Conservation (phyloP, 2,113 vertebrate species). For the Myxocyprinus asiaticus region DNA sequence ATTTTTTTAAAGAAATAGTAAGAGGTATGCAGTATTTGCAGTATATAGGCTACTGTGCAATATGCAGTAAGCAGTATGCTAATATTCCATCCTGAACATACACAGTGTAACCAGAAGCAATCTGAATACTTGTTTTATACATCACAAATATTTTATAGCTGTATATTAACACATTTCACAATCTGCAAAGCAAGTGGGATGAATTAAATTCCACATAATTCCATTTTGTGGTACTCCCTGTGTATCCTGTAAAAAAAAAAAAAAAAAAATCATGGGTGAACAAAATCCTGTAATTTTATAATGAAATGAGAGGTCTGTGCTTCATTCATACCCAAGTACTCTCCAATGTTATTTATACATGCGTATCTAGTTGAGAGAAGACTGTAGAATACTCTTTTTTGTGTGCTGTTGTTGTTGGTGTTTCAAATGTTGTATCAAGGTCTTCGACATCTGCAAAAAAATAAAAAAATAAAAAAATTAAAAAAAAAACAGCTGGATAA, state of each 20-base stretch:
- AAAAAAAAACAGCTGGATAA: conserved; percentile 19
- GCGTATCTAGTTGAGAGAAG: neutral
- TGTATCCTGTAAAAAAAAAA: too few relatives aligned
- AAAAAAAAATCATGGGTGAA: neutral
- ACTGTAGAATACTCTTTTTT: conserved; percentile 30
- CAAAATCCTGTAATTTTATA: neutral
- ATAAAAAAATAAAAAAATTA: neutral
- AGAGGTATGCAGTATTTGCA: neutral
- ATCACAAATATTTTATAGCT: neutral
- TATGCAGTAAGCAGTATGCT: neutral
- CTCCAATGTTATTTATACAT: neutral
- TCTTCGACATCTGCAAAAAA: conserved; percentile 36
- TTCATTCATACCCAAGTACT: neutral
- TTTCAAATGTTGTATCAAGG: conserved; percentile 32
- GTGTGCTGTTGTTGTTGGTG: too few relatives aligned
- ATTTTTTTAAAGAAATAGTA: neutral
- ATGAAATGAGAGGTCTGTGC: neutral
- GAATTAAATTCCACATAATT: neutral
- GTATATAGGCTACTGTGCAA: neutral
- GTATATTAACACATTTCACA: conserved; percentile 6
- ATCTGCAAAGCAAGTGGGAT: conserved; percentile 20
- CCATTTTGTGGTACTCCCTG: neutral
- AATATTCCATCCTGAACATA: neutral
- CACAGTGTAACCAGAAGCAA: too few relatives aligned
- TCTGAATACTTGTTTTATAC: neutral